Percentiles rank a stretch among this genome's conserved stretches.
These are phyloP conservation scores for Lasioglossum malachurum DNA, from an alignment of 2,888 invertebrate species.

Conservation along the genomic window DNA sequence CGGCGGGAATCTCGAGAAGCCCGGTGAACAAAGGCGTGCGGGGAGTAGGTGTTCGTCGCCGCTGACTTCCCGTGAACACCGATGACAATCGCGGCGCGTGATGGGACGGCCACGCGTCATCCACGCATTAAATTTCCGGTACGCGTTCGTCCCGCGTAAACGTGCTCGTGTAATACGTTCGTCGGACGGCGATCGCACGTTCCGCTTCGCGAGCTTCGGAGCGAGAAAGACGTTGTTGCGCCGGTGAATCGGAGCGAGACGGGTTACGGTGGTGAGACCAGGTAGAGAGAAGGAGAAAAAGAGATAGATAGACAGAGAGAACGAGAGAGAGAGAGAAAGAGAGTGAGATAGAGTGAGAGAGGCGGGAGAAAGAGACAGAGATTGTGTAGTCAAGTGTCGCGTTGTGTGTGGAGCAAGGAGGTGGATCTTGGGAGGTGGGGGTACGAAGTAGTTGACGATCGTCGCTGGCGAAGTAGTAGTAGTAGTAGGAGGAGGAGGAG, in stretches of 20 bases:
- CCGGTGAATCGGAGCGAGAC: constrained; percentile 38
- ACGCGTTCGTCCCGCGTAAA: constrained; percentile 63
- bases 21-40: background rate
- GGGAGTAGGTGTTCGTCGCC: constrained; percentile 9
- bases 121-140: constrained; percentile 53
- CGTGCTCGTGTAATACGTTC: constrained; percentile 65
- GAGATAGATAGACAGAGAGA: constrained; percentile 9
- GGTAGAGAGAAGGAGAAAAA: constrained; percentile 22
- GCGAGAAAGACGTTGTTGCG: constrained; percentile 47
- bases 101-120: constrained; percentile 54
- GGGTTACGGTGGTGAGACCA: constrained; percentile 14
- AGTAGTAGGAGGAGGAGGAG: constrained; percentile 82
- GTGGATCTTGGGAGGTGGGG: constrained; percentile 85
- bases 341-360: constrained; percentile 39
- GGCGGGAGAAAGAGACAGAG: constrained; percentile 34
- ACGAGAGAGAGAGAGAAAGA: background rate
- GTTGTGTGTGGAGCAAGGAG: constrained; percentile 77
- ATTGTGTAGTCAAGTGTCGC: constrained; percentile 76
- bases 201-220: constrained; percentile 25
- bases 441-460: constrained; percentile 77
- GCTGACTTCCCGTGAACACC: background rate
- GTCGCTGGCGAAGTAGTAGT: constrained; percentile 79
- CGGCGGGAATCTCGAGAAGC: background rate
- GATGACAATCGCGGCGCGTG: constrained; percentile 43
- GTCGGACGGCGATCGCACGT: constrained; percentile 58